Evolutionary conservation across 2,113 vertebrate genomes (phyloP).

Genomic region (Donacobius atricapilla): DNA sequence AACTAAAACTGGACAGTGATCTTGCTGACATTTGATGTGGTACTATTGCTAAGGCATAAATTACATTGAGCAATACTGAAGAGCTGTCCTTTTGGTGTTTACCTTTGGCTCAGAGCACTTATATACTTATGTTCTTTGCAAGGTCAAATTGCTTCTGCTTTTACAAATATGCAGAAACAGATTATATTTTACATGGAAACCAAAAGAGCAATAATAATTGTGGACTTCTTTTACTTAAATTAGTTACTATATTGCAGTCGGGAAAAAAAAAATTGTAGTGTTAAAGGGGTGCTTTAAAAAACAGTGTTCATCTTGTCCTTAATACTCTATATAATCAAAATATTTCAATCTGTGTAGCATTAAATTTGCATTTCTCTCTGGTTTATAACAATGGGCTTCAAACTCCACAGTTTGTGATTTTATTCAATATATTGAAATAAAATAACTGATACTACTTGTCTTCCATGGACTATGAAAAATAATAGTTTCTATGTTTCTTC

Average conservation of each 20-base stretch:
- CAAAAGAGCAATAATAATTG: neutral
- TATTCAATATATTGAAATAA: neutral
- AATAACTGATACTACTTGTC: neutral
- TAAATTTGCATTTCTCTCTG: neutral
- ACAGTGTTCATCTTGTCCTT: neutral
- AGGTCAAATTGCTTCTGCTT: neutral
- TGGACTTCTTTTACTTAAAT: conserved; percentile 6
- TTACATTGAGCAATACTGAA: conserved; percentile 23
- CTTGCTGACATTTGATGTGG: conserved; percentile 52
- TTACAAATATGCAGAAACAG: neutral
- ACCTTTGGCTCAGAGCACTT: conserved; percentile 2
- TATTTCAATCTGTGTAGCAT: neutral
- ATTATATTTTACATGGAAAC: neutral
- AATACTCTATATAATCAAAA: neutral
- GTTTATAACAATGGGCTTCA: neutral
- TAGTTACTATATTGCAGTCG: neutral
- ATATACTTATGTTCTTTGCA: neutral
- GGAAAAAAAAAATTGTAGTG: neutral
- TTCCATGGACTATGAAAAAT: neutral
- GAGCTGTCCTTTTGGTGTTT: conserved; percentile 20
- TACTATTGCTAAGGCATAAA: conserved; percentile 28
- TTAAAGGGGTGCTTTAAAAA: neutral
- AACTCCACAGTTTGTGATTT: neutral
- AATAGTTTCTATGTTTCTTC: neutral
- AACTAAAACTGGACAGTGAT: conserved; percentile 61